Conservation (phyloP, 2,888 invertebrate genomes). For the Stenichneumon culpator region DNA sequence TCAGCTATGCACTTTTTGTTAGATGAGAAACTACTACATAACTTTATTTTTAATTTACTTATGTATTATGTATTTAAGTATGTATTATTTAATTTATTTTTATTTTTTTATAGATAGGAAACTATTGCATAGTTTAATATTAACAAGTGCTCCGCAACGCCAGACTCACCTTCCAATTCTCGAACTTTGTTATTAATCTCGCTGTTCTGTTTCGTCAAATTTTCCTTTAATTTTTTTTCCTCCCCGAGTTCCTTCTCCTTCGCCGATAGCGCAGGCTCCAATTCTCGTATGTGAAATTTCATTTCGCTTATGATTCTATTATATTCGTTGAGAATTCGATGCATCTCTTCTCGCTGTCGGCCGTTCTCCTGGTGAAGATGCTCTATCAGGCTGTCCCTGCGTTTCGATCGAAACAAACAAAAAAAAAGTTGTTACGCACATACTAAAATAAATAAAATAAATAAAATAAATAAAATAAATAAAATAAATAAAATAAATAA, state of each 20-base stretch:
- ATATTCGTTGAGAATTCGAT: constrained; percentile 75
- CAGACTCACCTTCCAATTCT: constrained; percentile 77
- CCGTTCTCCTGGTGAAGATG: constrained; percentile 92
- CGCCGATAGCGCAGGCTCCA: constrained; percentile 80
- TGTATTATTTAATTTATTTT: neutral
- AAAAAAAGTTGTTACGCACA: neutral
- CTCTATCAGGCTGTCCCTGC: constrained; percentile 91
- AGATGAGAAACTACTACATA: no score
- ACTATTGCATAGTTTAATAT: no score
- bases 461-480: neutral
- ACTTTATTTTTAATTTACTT: neutral
- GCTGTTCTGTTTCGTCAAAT: constrained; percentile 85
- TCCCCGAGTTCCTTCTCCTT: constrained; percentile 87
- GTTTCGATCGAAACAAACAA: constrained; percentile 49
- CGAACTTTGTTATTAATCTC: constrained; percentile 76
- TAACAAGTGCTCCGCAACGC: neutral
- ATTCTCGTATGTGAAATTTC: constrained; percentile 78
- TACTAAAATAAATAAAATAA: no score
- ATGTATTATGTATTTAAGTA: no score
- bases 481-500: neutral
- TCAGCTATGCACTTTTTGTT: no score
- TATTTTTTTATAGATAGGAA: neutral
- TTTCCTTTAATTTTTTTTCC: constrained; percentile 87
- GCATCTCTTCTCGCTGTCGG: constrained; percentile 87
- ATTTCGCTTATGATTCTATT: constrained; percentile 79